Evolutionary conservation across 2,113 vertebrate species (phyloP), one percentile per base, ranked within the genome.

Genomic region (Chunga burmeisteri): DNA sequence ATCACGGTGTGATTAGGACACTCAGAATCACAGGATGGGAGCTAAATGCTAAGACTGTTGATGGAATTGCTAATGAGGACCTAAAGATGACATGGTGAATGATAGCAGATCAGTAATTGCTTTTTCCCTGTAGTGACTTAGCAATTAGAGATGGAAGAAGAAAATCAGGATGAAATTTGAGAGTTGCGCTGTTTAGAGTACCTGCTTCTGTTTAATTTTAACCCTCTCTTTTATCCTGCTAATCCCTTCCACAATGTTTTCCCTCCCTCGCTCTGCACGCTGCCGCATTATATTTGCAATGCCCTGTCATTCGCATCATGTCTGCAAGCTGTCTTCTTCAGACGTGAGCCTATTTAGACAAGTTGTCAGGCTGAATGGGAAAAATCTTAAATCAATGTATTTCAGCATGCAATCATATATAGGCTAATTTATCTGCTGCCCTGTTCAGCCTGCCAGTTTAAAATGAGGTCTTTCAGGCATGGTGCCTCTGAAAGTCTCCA

Each of bases 301-400:
- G 96, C 91, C 93, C 95, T 97, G 96, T 97, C 96, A 95, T 96
- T 96, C 65, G 7, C 90, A 88, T 93, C 94, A 47, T 91, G 94
- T 95, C 96, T 97, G 96, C 40, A 74, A 98, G 86, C 97, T 98
- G 97, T 98, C 97, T 97, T 95, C 97, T 95, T 59, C 34, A 89
- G 96, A 90, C 95, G 93, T 44, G 92, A 97, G 95, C 95, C 95
- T 97, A 96, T 98, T 98, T 97, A 98, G 97, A 97, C 92, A 97
- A 97, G 88, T 97, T 98, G 97, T 98, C 98, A 98, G 95, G 91
- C 92, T 95, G 97, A 97, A 98, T 89, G 96, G 96, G 92, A 92
- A 95, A 96, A 97, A 92, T 58, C 94, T 96, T 97, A 98, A 98
- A 97, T 98, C 97, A 97, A 96, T 97, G 95, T 97, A 96, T 98